A percentile compares a stretch with the other conserved stretches of the same genome.
phyloP scores from a whole-genome alignment of 2,113 vertebrate species.

The Illadopsis cleaveri region DNA sequence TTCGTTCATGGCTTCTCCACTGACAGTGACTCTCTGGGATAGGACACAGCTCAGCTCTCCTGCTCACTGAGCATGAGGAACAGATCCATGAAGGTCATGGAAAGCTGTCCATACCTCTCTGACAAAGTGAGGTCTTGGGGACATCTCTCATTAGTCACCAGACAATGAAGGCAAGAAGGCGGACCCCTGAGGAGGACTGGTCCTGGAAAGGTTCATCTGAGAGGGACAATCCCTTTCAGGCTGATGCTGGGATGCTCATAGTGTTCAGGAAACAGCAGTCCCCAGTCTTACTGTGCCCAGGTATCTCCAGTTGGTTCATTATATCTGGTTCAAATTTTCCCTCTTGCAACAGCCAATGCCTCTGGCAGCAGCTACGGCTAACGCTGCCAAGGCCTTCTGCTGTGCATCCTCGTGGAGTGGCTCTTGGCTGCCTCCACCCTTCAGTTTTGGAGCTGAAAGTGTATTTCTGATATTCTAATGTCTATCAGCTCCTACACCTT shows the following conservation, averaged over 20 bases:
- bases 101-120: background rate
- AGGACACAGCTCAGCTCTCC: background rate
- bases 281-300: background rate
- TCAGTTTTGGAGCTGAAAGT: background rate
- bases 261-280: background rate
- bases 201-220: background rate
- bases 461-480: background rate
- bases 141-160: background rate
- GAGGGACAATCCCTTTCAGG: background rate
- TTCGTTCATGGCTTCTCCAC: background rate
- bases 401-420: background rate
- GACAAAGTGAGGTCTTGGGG: background rate
- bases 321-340: background rate
- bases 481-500: background rate
- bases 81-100: background rate
- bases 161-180: background rate
- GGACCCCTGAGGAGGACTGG: background rate
- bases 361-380: background rate
- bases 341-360: background rate
- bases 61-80: accelerated
- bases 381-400: background rate
- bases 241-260: background rate
- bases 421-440: background rate
- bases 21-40: background rate
- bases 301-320: background rate